Percentiles rank a stretch among this genome's conserved stretches.
These are phyloP conservation scores for Drosophila novamexicana DNA, from an alignment of 1,140 invertebrate genomes.

Conservation along the genomic window DNA sequence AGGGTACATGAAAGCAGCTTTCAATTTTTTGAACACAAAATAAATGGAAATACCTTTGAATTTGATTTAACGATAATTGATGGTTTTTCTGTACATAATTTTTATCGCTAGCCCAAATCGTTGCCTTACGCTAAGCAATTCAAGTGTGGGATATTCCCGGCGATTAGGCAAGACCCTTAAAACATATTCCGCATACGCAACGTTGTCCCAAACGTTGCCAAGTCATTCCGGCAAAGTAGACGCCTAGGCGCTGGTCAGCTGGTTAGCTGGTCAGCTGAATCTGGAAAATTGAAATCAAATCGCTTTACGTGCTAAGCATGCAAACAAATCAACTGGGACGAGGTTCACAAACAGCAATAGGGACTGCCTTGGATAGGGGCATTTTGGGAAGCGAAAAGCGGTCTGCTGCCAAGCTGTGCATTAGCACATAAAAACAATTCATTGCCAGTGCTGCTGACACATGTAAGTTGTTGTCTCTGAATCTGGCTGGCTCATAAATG, in stretches of 20 bases:
- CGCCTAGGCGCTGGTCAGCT: conserved; percentile 39
- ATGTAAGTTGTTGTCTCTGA: conserved; percentile 55
- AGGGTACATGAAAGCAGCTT: background rate
- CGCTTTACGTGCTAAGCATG: conserved; percentile 79
- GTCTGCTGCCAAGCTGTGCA: conserved; percentile 27
- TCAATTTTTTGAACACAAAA: background rate
- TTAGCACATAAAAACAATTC: conserved; percentile 83
- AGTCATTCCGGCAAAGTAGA: conserved; percentile 42
- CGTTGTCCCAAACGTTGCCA: conserved; percentile 41
- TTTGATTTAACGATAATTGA: conserved; percentile 27
- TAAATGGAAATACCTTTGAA: background rate
- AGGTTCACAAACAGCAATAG: background rate
- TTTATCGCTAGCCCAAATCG: background rate
- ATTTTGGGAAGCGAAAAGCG: background rate
- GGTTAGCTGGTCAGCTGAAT: conserved; percentile 67
- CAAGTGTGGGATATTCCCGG: conserved; percentile 49
- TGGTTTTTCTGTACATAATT: conserved; percentile 3
- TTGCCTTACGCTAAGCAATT: background rate
- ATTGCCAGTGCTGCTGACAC: conserved; percentile 72
- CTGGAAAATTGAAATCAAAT: conserved; percentile 84
- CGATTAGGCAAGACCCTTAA: conserved; percentile 39
- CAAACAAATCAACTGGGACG: conserved; percentile 44
- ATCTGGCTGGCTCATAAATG: conserved; percentile 70
- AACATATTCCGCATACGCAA: conserved; percentile 38
- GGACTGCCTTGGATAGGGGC: background rate